Conservation (phyloP, 2,888 invertebrate genomes). For the Aporophyla lueneburgensis region DNA sequence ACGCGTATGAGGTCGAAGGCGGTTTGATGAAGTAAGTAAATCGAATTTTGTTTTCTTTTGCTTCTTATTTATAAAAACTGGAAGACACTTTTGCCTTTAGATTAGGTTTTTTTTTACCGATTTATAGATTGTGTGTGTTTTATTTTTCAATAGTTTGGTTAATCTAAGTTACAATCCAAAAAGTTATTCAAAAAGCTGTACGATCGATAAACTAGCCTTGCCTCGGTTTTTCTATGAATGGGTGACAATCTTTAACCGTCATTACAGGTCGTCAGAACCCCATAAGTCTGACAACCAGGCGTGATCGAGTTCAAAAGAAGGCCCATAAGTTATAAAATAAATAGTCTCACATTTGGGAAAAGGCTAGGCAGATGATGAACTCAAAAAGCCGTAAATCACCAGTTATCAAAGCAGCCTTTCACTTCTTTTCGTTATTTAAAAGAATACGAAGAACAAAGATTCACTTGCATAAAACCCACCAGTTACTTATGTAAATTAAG, state of each 20-base stretch:
- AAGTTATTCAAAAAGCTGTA: not conserved
- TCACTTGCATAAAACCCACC: not conserved
- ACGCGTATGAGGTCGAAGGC: slow-evolving; percentile 55
- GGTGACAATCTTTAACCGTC: too few relatives aligned
- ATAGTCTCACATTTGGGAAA: too few relatives aligned
- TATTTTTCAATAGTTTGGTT: not conserved
- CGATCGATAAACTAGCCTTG: too few relatives aligned
- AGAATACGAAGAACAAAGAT: not conserved
- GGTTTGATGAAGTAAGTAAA: slow-evolving; percentile 60
- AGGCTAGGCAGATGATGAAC: not conserved
- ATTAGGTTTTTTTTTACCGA: not conserved
- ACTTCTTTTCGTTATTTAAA: not conserved
- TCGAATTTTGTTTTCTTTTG: not conserved
- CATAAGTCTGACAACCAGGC: too few relatives aligned
- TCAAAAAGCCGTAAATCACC: not conserved
- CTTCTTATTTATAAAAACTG: not conserved
- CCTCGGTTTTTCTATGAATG: too few relatives aligned
- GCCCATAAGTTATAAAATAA: too few relatives aligned
- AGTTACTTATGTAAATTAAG: not conserved
- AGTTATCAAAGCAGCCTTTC: not conserved
- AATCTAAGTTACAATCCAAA: not conserved
- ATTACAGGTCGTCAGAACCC: too few relatives aligned
- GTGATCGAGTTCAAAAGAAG: too few relatives aligned
- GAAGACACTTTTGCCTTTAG: not conserved
- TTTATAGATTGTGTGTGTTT: not conserved